Evolutionary conservation across 2,888 invertebrate species (phyloP).

Genomic region (Hirtodrosophila duncani): DNA sequence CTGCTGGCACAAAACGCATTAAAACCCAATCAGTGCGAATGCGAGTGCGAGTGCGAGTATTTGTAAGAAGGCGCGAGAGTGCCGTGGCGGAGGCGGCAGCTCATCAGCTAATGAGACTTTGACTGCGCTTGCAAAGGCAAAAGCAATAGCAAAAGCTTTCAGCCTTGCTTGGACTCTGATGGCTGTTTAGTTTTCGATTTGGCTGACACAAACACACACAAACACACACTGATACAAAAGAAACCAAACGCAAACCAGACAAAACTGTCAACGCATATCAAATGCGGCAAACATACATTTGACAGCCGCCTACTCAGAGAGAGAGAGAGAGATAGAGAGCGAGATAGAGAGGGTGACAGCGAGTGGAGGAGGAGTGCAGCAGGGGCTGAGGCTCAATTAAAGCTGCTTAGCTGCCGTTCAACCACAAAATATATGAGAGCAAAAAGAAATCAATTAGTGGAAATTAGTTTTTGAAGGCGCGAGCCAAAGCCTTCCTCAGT

Average conservation of each 20-base stretch:
- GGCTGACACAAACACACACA: slow-evolving; percentile 29
- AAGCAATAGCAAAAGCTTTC: too few relatives aligned
- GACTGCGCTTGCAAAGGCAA: slow-evolving; percentile 38
- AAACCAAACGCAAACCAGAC: slow-evolving; percentile 21
- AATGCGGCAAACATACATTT: slow-evolving; percentile 52
- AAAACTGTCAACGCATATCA: slow-evolving; percentile 65
- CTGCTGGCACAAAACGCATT: slow-evolving; percentile 57
- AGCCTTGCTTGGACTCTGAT: slow-evolving; percentile 28
- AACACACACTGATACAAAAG: slow-evolving; percentile 4
- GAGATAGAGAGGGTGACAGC: too few relatives aligned
- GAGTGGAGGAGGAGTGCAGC: too few relatives aligned
- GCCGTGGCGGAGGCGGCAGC: slow-evolving; percentile 10
- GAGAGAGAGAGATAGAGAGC: too few relatives aligned
- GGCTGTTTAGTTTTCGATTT: slow-evolving; percentile 65
- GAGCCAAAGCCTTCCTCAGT: slow-evolving; percentile 9
- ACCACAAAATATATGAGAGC: slow-evolving; percentile 6
- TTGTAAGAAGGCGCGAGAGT: not conserved
- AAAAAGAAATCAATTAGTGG: slow-evolving; percentile 66
- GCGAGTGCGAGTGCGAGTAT: slow-evolving; percentile 5
- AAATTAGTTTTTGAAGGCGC: slow-evolving; percentile 53
- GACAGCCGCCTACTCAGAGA: slow-evolving; percentile 39
- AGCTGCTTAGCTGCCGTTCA: slow-evolving; percentile 38
- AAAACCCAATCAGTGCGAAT: slow-evolving; percentile 61
- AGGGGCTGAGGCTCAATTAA: slow-evolving; percentile 55
- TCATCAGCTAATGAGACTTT: slow-evolving; percentile 68